Evolutionary conservation across 2,888 invertebrate species (phyloP).

Genomic region (Nemotelus nigrinus): DNA sequence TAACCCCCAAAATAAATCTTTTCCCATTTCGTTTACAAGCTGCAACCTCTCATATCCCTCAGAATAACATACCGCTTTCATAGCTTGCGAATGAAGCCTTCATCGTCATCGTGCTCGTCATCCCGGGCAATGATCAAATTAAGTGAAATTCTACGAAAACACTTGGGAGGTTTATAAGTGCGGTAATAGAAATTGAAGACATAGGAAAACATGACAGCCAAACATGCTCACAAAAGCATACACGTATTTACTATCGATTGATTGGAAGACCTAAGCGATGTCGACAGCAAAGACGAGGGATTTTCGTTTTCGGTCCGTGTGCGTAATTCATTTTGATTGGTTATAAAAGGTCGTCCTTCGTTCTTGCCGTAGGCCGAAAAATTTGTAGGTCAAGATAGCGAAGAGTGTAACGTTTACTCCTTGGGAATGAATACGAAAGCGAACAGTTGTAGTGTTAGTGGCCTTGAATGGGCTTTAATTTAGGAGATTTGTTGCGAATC

Average conservation of each 20-base stretch:
- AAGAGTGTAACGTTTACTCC: neutral
- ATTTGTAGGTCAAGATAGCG: neutral
- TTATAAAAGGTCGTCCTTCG: conserved; percentile 9
- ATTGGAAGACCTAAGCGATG: neutral
- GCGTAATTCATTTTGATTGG: conserved; percentile 32
- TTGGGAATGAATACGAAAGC: neutral
- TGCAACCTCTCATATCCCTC: too few relatives aligned
- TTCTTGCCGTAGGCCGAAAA: neutral
- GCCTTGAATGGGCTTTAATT: neutral
- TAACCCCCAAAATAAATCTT: too few relatives aligned
- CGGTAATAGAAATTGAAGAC: conserved; percentile 40
- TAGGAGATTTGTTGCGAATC: neutral
- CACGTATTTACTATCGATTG: conserved; percentile 33
- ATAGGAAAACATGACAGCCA: conserved; percentile 23
- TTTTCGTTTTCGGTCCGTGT: neutral
- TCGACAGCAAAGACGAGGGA: neutral
- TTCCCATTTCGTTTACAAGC: too few relatives aligned
- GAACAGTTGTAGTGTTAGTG: neutral
- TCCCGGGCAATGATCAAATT: conserved; percentile 35
- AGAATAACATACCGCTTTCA: too few relatives aligned
- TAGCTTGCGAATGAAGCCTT: neutral
- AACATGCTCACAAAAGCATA: conserved; percentile 14
- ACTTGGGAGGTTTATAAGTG: conserved; percentile 38
- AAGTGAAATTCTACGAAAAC: conserved; percentile 39
- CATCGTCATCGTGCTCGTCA: conserved; percentile 9